phyloP scores from a whole-genome alignment of 1,140 invertebrate genomes.

The Pentalonia nigronervosa region DNA sequence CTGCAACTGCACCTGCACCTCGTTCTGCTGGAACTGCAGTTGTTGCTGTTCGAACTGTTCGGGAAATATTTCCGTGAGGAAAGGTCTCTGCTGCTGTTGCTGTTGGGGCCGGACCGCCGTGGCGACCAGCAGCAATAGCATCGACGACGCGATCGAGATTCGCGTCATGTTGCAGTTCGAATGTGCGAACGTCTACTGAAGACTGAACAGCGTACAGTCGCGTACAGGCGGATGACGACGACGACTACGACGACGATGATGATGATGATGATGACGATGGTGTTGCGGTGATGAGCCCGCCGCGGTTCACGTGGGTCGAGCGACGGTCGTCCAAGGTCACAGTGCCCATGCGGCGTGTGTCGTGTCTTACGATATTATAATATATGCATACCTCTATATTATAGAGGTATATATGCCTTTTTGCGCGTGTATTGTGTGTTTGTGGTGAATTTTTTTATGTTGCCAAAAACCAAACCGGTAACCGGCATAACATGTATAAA shows the following conservation, averaged over 20 bases:
- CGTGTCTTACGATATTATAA: background rate
- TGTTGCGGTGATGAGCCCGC: background rate
- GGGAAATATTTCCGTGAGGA: constrained; percentile 61
- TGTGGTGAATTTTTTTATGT: background rate
- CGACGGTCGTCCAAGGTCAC: constrained; percentile 9
- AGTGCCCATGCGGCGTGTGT: background rate
- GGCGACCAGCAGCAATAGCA: constrained; percentile 9
- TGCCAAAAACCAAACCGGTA: constrained; percentile 38
- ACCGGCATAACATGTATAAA: background rate
- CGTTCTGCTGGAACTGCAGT: constrained; percentile 60
- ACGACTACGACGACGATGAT: background rate
- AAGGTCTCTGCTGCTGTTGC: constrained; percentile 59
- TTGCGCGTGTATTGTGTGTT: background rate
- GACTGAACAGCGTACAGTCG: background rate
- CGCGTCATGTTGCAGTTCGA: constrained; percentile 30
- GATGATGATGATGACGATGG: too few relatives aligned
- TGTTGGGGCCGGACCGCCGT: background rate
- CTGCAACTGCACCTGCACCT: constrained; percentile 61
- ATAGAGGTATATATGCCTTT: background rate
- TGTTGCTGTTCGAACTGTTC: constrained; percentile 63
- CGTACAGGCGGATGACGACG: background rate
- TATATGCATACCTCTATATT: background rate
- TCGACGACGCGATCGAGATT: background rate
- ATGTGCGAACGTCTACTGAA: constrained; percentile 53
- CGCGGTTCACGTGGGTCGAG: constrained; percentile 44